phyloP scores from a whole-genome alignment of 2,888 invertebrate genomes.

The Serrognathus titanus region DNA sequence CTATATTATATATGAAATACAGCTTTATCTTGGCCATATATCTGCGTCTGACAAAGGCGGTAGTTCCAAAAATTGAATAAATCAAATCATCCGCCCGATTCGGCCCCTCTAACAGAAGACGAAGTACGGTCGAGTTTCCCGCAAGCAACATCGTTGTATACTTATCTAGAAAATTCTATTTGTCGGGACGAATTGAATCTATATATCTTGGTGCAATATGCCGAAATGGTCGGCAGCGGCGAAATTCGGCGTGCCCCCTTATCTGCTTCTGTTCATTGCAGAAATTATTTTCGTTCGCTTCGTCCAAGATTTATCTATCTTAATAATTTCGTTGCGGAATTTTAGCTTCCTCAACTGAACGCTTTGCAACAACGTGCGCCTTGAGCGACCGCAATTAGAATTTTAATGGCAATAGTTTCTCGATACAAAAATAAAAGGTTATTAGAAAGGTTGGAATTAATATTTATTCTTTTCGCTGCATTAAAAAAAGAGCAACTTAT shows the following conservation, averaged over 20 bases:
- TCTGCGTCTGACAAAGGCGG: constrained; percentile 36
- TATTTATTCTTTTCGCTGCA: too few relatives aligned
- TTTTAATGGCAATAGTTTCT: too few relatives aligned
- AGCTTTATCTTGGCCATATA: constrained; percentile 41
- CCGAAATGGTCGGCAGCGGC: not conserved
- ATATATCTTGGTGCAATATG: constrained; percentile 41
- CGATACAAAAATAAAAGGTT: too few relatives aligned
- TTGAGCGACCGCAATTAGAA: too few relatives aligned
- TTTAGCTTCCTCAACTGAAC: too few relatives aligned
- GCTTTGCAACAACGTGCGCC: too few relatives aligned
- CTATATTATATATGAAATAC: constrained; percentile 27
- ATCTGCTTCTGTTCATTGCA: not conserved
- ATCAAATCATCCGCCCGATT: constrained; percentile 30
- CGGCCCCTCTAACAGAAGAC: not conserved
- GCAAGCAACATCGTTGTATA: constrained; percentile 8
- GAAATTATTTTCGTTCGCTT: too few relatives aligned
- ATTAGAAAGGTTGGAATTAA: too few relatives aligned
- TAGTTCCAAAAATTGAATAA: constrained; percentile 45
- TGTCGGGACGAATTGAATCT: constrained; percentile 48
- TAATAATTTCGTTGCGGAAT: too few relatives aligned
- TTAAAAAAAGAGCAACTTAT: too few relatives aligned
- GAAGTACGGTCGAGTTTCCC: not conserved
- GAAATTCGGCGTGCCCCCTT: not conserved
- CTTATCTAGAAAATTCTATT: constrained; percentile 47
- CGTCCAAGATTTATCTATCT: too few relatives aligned